Base-by-base conservation (phyloP, 2,113 vertebrate species). In the Nycticorax nycticorax region DNA sequence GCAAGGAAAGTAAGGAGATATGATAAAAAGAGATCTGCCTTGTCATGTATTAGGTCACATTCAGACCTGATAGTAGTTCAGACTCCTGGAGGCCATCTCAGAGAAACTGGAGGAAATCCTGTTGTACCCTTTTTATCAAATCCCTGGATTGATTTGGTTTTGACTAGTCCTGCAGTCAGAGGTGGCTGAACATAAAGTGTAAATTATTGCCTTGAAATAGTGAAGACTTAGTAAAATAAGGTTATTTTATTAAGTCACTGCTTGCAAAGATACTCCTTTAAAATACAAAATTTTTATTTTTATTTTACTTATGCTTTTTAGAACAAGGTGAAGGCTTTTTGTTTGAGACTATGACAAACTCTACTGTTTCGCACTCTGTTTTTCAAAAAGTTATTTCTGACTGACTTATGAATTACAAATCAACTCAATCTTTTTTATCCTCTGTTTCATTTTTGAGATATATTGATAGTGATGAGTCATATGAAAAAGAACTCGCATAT, bases 391-490 rank as follows among this genome's bases (percentile, higher is more conserved):
- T 16, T 86, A 77, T 93, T 88, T 89, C 35, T 73, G 59, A 64
- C 28, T 93, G 62, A 84, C 56, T 68, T 86, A 37, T 81, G 56
- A 84, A 67, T 92, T 78, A 71, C 88, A 89, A 88, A 90, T 86
- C 69, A 86, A 88, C 45, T 72, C 56, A 47, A 28, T 87, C 24
- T 83, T 68, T 48, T 85, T 88, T 85, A 74, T 88, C 76, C 45
- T 37, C 45, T 37, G 4, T 85, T 94, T 91, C 35, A 77, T 83
- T 95, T 92, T 76, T 84, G 64, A 91, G 79, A 76, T 94, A 52
- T 75, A 66, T 89, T 94, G 88, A 85, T 79, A 92, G 57, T 48
- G 69, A 68, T 90, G 95, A 92, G 63, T 95, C 85, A 93, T 64
- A 84, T 56, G 52, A 88, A 89, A 89, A 94, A 90, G 73, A 80